Base-by-base conservation (phyloP, 1,140 invertebrate genomes). In the Frieseomelitta varia region DNA sequence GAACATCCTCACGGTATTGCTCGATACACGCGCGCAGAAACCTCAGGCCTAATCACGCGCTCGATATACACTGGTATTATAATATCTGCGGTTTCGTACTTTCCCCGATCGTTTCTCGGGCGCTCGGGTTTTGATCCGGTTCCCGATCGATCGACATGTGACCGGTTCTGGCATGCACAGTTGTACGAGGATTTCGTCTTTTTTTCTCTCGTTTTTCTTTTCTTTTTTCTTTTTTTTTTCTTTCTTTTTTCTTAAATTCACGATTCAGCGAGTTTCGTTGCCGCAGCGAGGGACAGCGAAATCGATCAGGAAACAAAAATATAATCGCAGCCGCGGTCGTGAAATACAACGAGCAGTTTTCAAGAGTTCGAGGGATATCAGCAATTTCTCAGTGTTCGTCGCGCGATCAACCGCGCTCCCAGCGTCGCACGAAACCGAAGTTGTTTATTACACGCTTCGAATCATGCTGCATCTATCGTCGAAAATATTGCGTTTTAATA, bases 1-100 rank as follows among this genome's bases (percentile, higher is more conserved):
- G 79, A 78, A 85, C 53, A 82, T 78, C 79, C 27, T 67, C 78
- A 72, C 68, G 63, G 55, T 90, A 91, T 91, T 91, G 90, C 90
- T 91, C 84, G 84, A 84, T 88, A 55, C 12, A 47, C 6, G 81
- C 84, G 77, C 87, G 85, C 73, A 74, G 76, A 58, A 61, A 86
- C 55, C 39, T 65, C 34, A 30, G 73, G 81, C 81, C 47, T 30
- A 72, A 83, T 67, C 65, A 67, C 65, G n/a, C 75, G 4, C 24
- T n/a, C 24, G 58, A 24, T 61, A 61, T 24, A 61, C 73, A 72
- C n/a, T n/a, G 47, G 24, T 61, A 61, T 24, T 56, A 61, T 6
- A 53, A 55, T 74, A 72, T 34, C 17, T 15, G 55, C 34, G 68
- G 63, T 65, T 77, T 63, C 68, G 17, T 76, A 17, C 21, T 0